Evolutionary conservation across 64 coral and sea anemone species (phyloP), one percentile per base, ranked within the genome.

Genomic region (Montipora cactus): DNA sequence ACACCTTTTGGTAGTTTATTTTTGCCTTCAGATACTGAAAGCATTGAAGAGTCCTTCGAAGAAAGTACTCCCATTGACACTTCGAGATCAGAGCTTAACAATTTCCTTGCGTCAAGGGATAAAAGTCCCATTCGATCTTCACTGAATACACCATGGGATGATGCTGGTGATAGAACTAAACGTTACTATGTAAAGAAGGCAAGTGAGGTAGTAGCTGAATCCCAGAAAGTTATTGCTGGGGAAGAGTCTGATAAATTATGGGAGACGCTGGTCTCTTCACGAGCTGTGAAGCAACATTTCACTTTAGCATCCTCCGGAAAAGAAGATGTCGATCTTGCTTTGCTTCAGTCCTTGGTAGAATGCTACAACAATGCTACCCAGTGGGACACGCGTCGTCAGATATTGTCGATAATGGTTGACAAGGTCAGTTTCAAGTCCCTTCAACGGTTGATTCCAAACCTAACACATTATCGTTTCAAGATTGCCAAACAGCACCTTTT

Each of bases 331-430:
- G 23, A 25, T 25, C 23, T 25, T 25, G 23, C 23, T 25, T 25
- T 25, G 23, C 23, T 25, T 25, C 0, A 25, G 23, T 25, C 23
- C 23, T 25, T 25, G 23, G 23, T 25, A 25, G 23, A 25, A 25
- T 25, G 23, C 23, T 25, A 25, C 23, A 25, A 25, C 23, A 95
- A 87, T 53, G 88, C 93, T 49, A 79, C 5, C 55, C 88, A 91
- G 21, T 95, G 93, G 88, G 87, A 80, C 44, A 87, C 81, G 47
- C 28, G 93, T 49, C 50, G 93, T 15, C 81, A 95, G 78, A 87
- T 95, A 28, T 75, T 95, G 70, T 87, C 88, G 12, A 95, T 95
- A 44, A 91, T 90, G 88, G 88, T 80, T 9, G 81, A 91, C 81
- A 95, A 95, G 74, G 73, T 95, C 11, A 77, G 51, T 55, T 95